Conservation (phyloP, 2,113 vertebrate species). For the Daubentonia madagascariensis region DNA sequence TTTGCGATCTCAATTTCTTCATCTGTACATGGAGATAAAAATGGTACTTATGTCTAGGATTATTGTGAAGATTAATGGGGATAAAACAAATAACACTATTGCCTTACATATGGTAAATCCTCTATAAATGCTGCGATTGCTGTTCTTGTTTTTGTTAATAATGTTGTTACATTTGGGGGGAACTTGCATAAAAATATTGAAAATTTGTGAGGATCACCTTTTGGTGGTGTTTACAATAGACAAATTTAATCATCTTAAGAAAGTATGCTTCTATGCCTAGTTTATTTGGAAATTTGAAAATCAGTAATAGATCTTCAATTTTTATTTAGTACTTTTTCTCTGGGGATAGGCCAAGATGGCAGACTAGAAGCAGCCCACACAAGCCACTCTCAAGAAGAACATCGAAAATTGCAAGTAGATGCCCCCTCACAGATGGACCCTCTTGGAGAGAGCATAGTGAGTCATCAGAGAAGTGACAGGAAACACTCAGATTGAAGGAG, state of each 20-base stretch:
- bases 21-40: neutral
- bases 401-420: too few species aligned
- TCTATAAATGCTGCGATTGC: neutral
- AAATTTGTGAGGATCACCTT: neutral
- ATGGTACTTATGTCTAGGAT: neutral
- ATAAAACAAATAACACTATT: neutral
- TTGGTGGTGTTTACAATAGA: neutral
- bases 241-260: neutral
- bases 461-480: too few species aligned
- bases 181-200: neutral
- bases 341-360: too few species aligned
- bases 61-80: neutral
- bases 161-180: neutral
- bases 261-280: neutral
- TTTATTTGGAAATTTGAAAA: constrained; percentile 35
- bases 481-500: too few species aligned
- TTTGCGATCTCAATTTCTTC: neutral
- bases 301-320: neutral
- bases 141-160: neutral
- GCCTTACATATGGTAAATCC: neutral
- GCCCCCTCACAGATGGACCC: too few species aligned
- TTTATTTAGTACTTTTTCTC: neutral
- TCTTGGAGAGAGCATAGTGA: too few species aligned
- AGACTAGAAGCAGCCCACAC: too few species aligned
- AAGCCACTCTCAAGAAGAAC: too few species aligned